Percentiles rank a stretch among this genome's conserved stretches.
These are phyloP conservation scores for Eudasyphora cyanicolor DNA, from an alignment of 2,888 invertebrate species.

Conservation along the genomic window DNA sequence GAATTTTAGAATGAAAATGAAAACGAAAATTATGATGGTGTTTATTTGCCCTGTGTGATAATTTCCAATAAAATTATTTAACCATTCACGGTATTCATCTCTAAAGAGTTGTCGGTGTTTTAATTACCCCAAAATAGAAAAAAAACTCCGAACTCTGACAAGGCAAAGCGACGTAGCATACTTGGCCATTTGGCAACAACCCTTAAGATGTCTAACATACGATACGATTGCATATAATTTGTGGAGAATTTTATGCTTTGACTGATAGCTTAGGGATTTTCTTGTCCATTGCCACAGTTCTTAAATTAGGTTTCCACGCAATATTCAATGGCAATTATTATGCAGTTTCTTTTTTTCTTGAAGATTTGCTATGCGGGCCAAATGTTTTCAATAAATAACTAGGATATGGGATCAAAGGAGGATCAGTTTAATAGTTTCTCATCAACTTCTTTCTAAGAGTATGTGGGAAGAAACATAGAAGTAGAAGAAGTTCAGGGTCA, in stretches of 20 bases:
- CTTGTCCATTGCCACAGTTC: not conserved
- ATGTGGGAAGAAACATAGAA: too few relatives aligned
- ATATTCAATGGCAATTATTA: not conserved
- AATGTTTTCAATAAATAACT: not conserved
- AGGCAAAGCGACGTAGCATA: not conserved
- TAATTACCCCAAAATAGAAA: not conserved
- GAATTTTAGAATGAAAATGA: constrained; percentile 38
- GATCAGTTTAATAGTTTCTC: constrained; percentile 11
- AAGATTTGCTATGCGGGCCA: constrained; percentile 12
- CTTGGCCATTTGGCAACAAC: not conserved
- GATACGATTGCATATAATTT: constrained; percentile 1
- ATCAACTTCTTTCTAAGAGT: too few relatives aligned
- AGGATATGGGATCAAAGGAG: constrained; percentile 19
- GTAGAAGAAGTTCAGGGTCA: too few relatives aligned
- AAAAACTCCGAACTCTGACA: not conserved
- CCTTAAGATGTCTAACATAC: not conserved
- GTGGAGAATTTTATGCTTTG: not conserved
- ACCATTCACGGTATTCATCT: constrained; percentile 1
- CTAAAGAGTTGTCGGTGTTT: constrained; percentile 30
- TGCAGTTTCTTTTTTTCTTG: not conserved
- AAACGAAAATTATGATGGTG: constrained; percentile 68
- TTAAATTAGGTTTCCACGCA: not conserved
- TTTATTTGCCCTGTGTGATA: constrained; percentile 39
- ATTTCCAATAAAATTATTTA: constrained; percentile 54
- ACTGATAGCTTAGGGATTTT: not conserved